Evolutionary conservation across 1,140 invertebrate species (phyloP), one percentile per base, ranked within the genome.

Genomic region (Bradysia coprophila): DNA sequence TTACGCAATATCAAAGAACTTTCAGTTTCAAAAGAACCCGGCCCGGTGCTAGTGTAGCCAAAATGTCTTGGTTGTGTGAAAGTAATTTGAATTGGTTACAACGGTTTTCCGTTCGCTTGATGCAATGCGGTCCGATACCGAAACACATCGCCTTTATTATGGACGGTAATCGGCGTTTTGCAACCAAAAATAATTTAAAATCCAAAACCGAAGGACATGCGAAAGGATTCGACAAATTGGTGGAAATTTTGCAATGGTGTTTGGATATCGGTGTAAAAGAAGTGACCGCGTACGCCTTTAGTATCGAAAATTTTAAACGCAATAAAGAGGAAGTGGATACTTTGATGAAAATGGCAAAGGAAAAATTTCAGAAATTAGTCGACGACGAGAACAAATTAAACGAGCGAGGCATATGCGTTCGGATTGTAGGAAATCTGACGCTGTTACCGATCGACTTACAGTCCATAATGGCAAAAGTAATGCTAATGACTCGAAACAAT

Each of bases 301-400:
- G 93, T 61, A 97, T 98, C 60, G 95, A 98, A 67, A 99, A 99
- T 65, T 99, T 98, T 55, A 97, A 97, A 65, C 68, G 96, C 43
- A 82, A 74, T 40, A 60, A 78, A 57, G 82, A 94, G 45, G 96
- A 99, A 72, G 92, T 99, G 1, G 72, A 87, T 50, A 76, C 72
- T 18, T 65, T 99, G 2, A 81, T 98, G 76, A 71, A 87, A 48
- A 64, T 99, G 43, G 84, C 91, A 0, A 68, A 73, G 48, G 74
- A 93, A 51, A 98, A 98, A 59, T 96, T 98, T 60, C 54, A 71
- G 52, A 67, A 73, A 48, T 61, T 98, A 18, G 55, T 98, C 38
- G 67, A 84, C 49, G 91, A 98, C 70, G 79, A 84, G 45, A 77
- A 88, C 21, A 78, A 81, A 51, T 63, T 97, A 21, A 75, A 77